A percentile compares a stretch with the other conserved stretches of the same genome.
These are phyloP conservation scores for Phortica okadai DNA, from an alignment of 2,888 invertebrate species.

Conservation along the genomic window DNA sequence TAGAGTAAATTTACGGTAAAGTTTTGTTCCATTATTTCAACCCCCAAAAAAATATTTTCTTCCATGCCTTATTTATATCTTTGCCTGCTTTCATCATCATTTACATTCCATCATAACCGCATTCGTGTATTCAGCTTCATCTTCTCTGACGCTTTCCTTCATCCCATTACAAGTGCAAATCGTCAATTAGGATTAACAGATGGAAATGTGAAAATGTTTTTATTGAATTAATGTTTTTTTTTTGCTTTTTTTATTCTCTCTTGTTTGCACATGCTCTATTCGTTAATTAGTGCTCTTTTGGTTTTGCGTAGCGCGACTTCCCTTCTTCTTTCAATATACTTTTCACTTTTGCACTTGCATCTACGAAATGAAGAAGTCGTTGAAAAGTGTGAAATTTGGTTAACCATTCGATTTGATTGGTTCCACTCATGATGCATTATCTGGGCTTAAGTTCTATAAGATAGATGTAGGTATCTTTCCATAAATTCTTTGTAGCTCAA, in stretches of 20 bases:
- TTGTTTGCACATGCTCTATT: slow-evolving; percentile 47
- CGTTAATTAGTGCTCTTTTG: slow-evolving; percentile 1
- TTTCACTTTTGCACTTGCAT: neutral
- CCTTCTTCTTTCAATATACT: neutral
- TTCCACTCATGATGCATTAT: no score
- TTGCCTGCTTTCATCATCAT: neutral
- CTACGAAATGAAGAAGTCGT: no score
- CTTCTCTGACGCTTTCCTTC: slow-evolving; percentile 30
- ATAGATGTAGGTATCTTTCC: no score
- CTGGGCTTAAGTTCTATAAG: no score
- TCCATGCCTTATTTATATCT: neutral
- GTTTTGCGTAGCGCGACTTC: neutral
- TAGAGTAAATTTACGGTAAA: no score
- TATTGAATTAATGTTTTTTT: slow-evolving; percentile 38
- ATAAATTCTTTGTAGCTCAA: no score
- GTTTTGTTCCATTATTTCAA: neutral
- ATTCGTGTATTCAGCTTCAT: neutral
- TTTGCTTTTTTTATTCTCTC: slow-evolving; percentile 31
- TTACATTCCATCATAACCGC: neutral
- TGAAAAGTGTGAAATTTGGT: no score
- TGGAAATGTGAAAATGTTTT: slow-evolving; percentile 49
- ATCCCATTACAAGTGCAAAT: slow-evolving; percentile 63
- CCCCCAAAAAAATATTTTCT: slow-evolving; percentile 12
- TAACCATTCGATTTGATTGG: no score
- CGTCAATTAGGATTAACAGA: slow-evolving; percentile 59